A percentile compares a stretch with the other conserved stretches of the same genome.
Evolutionary conservation across 2,888 invertebrate genomes (phyloP).

Genomic region (Idaea dimidiata): DNA sequence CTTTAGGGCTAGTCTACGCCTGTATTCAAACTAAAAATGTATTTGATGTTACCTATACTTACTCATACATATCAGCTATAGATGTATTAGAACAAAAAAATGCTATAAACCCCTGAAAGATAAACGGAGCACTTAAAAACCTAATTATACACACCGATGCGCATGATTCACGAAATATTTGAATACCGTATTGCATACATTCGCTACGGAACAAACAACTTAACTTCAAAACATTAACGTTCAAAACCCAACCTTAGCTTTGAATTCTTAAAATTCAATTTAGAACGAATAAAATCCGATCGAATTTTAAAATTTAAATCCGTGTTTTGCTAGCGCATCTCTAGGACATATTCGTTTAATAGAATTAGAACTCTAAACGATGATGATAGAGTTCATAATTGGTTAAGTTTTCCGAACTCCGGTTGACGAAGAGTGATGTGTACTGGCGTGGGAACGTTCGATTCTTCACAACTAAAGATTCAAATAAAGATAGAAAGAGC

Average conservation of each 20-base stretch:
- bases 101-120: slow-evolving; percentile 53
- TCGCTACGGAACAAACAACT: slow-evolving; percentile 43
- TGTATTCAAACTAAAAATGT: too few relatives aligned
- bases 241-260: not conserved
- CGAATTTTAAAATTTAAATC: slow-evolving; percentile 49
- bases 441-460: slow-evolving; percentile 76
- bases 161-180: slow-evolving; percentile 69
- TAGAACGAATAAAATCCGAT: slow-evolving; percentile 9
- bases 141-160: slow-evolving; percentile 68
- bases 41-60: not conserved
- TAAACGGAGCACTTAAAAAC: slow-evolving; percentile 58
- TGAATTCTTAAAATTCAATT: not conserved
- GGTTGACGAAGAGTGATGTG: slow-evolving; percentile 59
- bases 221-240: slow-evolving; percentile 3
- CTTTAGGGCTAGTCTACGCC: too few relatives aligned
- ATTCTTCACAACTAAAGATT: slow-evolving; percentile 29
- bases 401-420: slow-evolving; percentile 18
- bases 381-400: slow-evolving; percentile 16
- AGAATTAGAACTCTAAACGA: not conserved
- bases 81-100: slow-evolving; percentile 6
- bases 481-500: slow-evolving; percentile 1
- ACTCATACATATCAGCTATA: not conserved
- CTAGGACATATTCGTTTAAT: slow-evolving; percentile 21
- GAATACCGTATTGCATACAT: slow-evolving; percentile 60
- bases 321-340: slow-evolving; percentile 49